Evolutionary conservation across 37 sponge, comb jelly and placozoan species (phyloP), one percentile per base, ranked within the genome.

Genomic region (Crambe crambe): DNA sequence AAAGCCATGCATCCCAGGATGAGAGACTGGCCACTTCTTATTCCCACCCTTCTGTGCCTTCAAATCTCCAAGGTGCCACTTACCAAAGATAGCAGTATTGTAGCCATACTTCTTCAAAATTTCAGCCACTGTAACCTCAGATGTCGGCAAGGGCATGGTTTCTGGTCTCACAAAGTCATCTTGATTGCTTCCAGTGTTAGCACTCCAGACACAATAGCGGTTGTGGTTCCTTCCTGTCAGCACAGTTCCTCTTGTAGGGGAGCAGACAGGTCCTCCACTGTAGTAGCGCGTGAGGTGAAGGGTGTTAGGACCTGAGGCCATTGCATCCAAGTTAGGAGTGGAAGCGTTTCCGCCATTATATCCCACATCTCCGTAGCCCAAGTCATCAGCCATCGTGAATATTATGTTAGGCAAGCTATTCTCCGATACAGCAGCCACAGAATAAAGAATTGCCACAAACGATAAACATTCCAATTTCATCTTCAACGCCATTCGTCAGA

Each of bases 201-300:
- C 86, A 36, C 68, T 82, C 86, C 86, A 90, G 3, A 86, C 69
- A 41, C 86, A 90, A 71, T 85, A 90, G 23, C 90, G 56, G 71
- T 90, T 90, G 82, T 90, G 90, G 58, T 90, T 90, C 17, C 90
- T 56, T 37, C 90, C 90, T n/a, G 90, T 89, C 31, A 89, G 83
- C 25, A 89, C 70, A 0, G 90, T 89, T 0, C 90, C 90, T 34
- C 90, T 58, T 2, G 90, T 90, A 17, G 90, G 90, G 4, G 90
- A 90, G 59, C 90, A 90, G 30, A 85, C 86, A 15, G 90, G 90
- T 0, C 86, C 90, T 23, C 85, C 86, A 51, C 83, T 80, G 80
- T 89, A 83, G 82, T 85, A 90, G 27, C 90, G 76, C 4, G 85
- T 37, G 29, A 90, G 64, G 5, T 63, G 64, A 18, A 90, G 23